Conservation (phyloP, 2,113 vertebrate species). For the Phoenicopterus ruber region DNA sequence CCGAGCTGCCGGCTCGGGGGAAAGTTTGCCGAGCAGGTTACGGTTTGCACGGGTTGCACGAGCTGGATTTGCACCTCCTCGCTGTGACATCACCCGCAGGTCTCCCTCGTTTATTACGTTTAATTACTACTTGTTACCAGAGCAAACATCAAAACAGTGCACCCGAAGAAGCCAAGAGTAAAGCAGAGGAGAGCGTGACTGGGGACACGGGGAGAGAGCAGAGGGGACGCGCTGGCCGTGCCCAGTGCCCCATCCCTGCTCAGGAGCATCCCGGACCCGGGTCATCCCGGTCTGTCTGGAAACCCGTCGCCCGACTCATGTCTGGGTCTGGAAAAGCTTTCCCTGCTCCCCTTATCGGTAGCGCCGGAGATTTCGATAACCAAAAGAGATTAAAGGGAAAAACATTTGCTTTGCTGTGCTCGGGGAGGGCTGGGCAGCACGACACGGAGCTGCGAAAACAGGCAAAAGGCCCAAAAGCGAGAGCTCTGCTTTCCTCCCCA, state of each 20-base stretch:
- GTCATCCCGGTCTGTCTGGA: background rate
- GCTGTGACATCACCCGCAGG: background rate
- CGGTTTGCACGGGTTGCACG: accelerated
- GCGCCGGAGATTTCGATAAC: background rate
- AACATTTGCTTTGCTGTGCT: background rate
- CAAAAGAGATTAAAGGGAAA: background rate
- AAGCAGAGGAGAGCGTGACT: accelerated
- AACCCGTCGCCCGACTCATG: background rate
- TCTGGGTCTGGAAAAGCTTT: background rate
- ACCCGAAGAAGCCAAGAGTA: background rate
- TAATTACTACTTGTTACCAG: background rate
- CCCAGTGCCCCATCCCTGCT: accelerated
- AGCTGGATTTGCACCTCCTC: background rate
- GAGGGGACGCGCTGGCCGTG: background rate
- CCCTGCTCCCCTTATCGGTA: background rate
- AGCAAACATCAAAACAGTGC: background rate
- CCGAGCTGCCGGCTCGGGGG: accelerated
- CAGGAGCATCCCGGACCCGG: accelerated
- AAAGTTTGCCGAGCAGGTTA: background rate
- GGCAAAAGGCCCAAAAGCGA: background rate
- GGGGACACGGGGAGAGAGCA: accelerated
- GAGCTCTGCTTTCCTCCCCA: background rate
- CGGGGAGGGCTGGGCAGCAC: background rate
- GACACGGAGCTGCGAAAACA: accelerated
- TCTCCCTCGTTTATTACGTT: background rate